Evolutionary conservation across 1,140 invertebrate genomes (phyloP).

Genomic region (Alviniconcha marisindica): DNA sequence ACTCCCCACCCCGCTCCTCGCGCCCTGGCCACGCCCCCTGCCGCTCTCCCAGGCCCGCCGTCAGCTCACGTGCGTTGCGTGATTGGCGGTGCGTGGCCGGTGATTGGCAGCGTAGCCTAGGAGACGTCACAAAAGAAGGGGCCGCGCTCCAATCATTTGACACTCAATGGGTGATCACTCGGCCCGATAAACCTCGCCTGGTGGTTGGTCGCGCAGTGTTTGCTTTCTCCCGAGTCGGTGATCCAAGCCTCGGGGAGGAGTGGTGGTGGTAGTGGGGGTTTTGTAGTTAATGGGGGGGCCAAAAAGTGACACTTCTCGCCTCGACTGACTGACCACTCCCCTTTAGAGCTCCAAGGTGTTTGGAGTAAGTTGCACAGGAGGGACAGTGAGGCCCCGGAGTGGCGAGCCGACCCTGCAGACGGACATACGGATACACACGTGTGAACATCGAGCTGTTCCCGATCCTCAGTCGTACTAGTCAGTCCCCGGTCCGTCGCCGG

Average conservation of each 20-base stretch:
- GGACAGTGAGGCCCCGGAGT: neutral
- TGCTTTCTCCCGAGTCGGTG: slow-evolving; percentile 16
- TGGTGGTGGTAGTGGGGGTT: neutral
- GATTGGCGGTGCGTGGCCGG: slow-evolving; percentile 28
- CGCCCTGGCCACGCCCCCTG: neutral
- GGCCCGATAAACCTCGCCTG: neutral
- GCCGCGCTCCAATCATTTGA: slow-evolving; percentile 13
- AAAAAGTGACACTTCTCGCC: slow-evolving; percentile 36
- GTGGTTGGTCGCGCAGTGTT: slow-evolving; percentile 13
- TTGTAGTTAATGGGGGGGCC: neutral
- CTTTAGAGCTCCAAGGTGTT: neutral
- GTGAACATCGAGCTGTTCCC: slow-evolving; percentile 19
- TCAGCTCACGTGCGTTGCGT: slow-evolving; percentile 14
- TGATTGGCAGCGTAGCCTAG: slow-evolving; percentile 39
- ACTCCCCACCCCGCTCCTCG: neutral
- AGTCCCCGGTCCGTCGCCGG: too few species aligned
- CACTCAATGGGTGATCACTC: slow-evolving; percentile 20
- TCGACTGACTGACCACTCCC: slow-evolving; percentile 28
- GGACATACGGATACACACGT: slow-evolving; percentile 18
- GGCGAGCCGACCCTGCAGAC: neutral
- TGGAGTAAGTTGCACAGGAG: slow-evolving; percentile 7
- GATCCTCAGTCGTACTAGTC: neutral
- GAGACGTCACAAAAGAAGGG: slow-evolving; percentile 6
- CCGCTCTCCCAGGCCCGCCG: neutral
- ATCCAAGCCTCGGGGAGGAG: neutral